Base-by-base conservation (phyloP, 2,797 vertebrate species). In the Spinus olivaceus region DNA sequence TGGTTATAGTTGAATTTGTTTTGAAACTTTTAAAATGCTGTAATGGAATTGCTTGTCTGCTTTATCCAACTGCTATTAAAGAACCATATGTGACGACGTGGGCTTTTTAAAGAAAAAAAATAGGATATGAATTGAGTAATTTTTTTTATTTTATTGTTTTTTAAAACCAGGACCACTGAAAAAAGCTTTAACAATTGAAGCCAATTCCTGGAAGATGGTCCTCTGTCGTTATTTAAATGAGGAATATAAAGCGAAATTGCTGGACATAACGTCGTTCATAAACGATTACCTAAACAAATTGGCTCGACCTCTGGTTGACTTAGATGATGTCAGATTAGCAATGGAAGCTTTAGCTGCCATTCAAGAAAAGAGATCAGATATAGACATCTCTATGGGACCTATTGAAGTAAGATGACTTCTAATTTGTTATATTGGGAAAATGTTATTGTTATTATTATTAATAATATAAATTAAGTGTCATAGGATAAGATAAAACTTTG, bases 231-330 rank as follows among this genome's bases (percentile, higher is more conserved):
- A 98, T 69, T 91, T 99, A 94, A 98, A 98, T 86, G 97, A 98
- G 41, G 96, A 98, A 78, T 98, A 98, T 95, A 98, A 98, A 92
- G 98, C 94, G 92, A 99, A 98, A 95, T 98, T 98, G 97, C 94
- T 90, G 47, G 97, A 98, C 42, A 96, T 97, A 69, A 94, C 96
- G 76, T 23, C 92, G 1, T 98, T 98, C 90, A 97, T 97, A 69
- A 97, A 64, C 14, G 97, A 97, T 32, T 92, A 98, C 71, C 63
- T 97, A 59, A 95, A 93, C 81, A 98, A 97, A 47, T 93, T 99
- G 42, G 98, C 98, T 86, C 98, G 96, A 76, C 98, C 98, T 69
- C 97, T 99, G 66, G 24, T 27, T 87, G 97, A 98, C 63, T 97
- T 99, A 89, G 98, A 98, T 88, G 98, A 98, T 49, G 96, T 98